Evolutionary conservation across 2,888 invertebrate species (phyloP), one percentile per base, ranked within the genome.

Genomic region (Neoitamus cyanurus): DNA sequence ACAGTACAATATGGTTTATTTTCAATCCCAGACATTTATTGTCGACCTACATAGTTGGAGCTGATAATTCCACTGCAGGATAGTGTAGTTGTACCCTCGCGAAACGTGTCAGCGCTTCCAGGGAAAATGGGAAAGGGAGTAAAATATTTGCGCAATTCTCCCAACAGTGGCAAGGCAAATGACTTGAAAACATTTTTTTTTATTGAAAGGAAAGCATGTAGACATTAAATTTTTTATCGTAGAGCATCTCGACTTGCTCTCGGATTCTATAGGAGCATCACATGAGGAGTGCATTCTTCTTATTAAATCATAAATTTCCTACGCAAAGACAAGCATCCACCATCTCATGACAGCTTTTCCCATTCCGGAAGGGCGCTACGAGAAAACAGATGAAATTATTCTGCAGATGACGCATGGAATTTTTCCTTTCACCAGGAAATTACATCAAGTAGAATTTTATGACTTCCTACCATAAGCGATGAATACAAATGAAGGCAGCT

Each of bases 381-480:
- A 73, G 73, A 34, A 31, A 34, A 34, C 36, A 73, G 31, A 20
- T 20, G 73, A 73, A 73, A 73, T 34, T 36, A 73, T 73, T 73
- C 31, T 34, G 31, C 31, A 73, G 31, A 34, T 20, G 20, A 34
- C 34, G 73, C 20, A 34, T 20, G 36, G 73, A 42, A 77, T 25
- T 25, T 77, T 28, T 30, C 42, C 42, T 77, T 77, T 77, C 46
- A 77, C 42, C 30, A 28, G 77, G 46, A 42, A 77, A 77, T 42
- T 77, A 42, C 37, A 42, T 31, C 42, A 25, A 77, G 42, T 77
- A n/a, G 42, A 77, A 42, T 77, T 77, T 77, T 77, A 77, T 77
- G 77, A 46, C 77, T 77, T 77, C 42, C 42, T 42, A 77, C 36
- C 73, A 34, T 73, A 34, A 34, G 36, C 73, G n/a, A 15, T 73